phyloP scores from a whole-genome alignment of 1,140 invertebrate species.

The Drosophila insularis region DNA sequence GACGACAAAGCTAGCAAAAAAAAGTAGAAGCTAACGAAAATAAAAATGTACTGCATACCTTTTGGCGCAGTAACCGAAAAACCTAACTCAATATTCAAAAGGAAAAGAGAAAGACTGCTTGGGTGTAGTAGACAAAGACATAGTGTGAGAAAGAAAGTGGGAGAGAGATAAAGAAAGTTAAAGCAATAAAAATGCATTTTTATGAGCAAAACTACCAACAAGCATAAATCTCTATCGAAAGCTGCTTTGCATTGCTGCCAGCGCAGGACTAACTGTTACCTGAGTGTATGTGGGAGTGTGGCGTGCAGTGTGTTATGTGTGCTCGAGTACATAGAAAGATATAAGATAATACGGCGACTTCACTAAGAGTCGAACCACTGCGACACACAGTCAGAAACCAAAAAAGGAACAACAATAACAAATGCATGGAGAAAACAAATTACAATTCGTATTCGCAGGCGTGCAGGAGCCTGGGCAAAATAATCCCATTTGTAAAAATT shows the following conservation, averaged over 20 bases:
- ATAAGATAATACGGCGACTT: slow-evolving; percentile 77
- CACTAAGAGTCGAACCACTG: slow-evolving; percentile 66
- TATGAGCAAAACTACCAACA: slow-evolving; percentile 81
- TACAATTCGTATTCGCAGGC: slow-evolving; percentile 65
- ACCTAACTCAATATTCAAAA: slow-evolving; percentile 79
- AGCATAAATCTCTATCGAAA: slow-evolving; percentile 81
- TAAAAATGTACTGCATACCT: slow-evolving; percentile 52
- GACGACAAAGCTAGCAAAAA: slow-evolving; percentile 58
- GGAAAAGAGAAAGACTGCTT: slow-evolving; percentile 17
- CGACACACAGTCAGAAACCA: slow-evolving; percentile 17
- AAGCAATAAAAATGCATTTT: slow-evolving; percentile 81
- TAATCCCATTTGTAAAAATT: slow-evolving; percentile 81
- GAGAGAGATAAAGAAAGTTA: slow-evolving; percentile 1
- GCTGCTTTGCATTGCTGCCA: slow-evolving; percentile 74
- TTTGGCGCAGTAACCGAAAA: slow-evolving; percentile 44
- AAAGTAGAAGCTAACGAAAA: slow-evolving; percentile 15
- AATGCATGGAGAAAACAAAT: slow-evolving; percentile 79
- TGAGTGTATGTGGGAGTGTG: slow-evolving; percentile 5
- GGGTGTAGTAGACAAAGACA: not conserved
- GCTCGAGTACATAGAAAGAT: slow-evolving; percentile 51
- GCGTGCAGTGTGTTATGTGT: not conserved
- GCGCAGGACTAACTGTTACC: slow-evolving; percentile 24
- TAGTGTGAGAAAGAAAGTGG: not conserved
- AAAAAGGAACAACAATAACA: slow-evolving; percentile 70
- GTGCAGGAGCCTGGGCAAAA: slow-evolving; percentile 50